A percentile compares a stretch with the other conserved stretches of the same genome.
These are phyloP conservation scores for Istiophorus platypterus DNA, from an alignment of 2,113 vertebrate genomes.

Conservation along the genomic window DNA sequence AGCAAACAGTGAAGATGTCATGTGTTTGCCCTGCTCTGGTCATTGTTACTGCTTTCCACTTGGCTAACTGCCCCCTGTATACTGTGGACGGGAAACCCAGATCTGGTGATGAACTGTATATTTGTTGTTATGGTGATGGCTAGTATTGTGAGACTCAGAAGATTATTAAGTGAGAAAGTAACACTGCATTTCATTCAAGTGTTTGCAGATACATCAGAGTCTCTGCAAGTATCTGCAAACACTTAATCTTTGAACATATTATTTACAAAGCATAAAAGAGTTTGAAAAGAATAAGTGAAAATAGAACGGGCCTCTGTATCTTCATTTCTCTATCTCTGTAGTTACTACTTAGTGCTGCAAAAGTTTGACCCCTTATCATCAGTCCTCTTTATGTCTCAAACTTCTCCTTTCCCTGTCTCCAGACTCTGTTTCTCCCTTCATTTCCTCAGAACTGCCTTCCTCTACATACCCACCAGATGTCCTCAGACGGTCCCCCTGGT, in stretches of 20 bases:
- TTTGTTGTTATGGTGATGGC: conserved; percentile 52
- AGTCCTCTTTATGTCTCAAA: not conserved
- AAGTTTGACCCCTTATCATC: not conserved
- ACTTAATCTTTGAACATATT: not conserved
- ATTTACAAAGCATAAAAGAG: not conserved
- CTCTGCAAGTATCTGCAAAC: conserved; percentile 9
- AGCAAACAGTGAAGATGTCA: conserved; percentile 62
- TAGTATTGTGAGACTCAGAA: not conserved
- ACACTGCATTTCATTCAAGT: not conserved
- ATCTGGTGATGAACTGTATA: conserved; percentile 53
- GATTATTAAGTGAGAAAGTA: conserved; percentile 16
- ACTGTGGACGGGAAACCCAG: not conserved
- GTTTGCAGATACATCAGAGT: not conserved
- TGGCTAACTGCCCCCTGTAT: conserved; percentile 12
- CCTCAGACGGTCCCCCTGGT: too few species aligned
- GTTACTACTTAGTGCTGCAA: too few species aligned
- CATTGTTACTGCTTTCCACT: conserved; percentile 38
- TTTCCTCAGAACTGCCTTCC: too few species aligned
- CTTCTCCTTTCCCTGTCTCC: too few species aligned
- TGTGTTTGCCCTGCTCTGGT: conserved; percentile 65
- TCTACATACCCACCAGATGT: too few species aligned
- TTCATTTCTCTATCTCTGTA: not conserved
- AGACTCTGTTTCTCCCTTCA: too few species aligned
- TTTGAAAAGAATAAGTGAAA: conserved; percentile 10
- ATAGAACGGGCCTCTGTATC: not conserved